These are phyloP conservation scores for Apodemia zela DNA, from an alignment of 2,888 invertebrate species.

Conservation along the genomic window DNA sequence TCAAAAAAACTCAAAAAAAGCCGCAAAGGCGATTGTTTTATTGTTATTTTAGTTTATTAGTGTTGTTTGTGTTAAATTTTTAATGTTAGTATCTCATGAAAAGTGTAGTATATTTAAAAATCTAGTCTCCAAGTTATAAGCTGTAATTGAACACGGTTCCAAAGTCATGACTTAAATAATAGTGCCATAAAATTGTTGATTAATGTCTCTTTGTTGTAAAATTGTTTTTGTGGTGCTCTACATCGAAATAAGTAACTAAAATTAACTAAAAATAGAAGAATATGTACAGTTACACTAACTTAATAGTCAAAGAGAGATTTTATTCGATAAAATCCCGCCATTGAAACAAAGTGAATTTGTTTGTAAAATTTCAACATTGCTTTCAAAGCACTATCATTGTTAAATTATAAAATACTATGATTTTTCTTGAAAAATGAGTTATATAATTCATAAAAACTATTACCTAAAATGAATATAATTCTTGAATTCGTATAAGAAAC, in stretches of 20 bases:
- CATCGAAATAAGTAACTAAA: slow-evolving; percentile 18
- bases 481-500: background rate
- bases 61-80: slow-evolving; percentile 68
- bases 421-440: slow-evolving; percentile 39
- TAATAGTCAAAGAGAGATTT: background rate
- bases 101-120: slow-evolving; percentile 53
- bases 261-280: slow-evolving; percentile 13
- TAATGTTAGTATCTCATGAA: slow-evolving; percentile 49
- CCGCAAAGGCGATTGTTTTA: slow-evolving; percentile 62
- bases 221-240: slow-evolving; percentile 45
- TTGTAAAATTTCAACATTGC: slow-evolving; percentile 10
- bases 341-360: slow-evolving; percentile 21
- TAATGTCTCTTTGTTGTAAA: slow-evolving; percentile 67
- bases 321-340: slow-evolving; percentile 19
- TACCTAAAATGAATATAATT: background rate
- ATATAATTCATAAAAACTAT: background rate
- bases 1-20: slow-evolving; percentile 70
- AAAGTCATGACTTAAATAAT: slow-evolving; percentile 55
- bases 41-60: slow-evolving; percentile 65
- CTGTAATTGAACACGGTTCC: slow-evolving; percentile 52
- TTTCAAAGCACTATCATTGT: background rate
- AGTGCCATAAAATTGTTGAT: slow-evolving; percentile 69
- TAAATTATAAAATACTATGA: slow-evolving; percentile 15
- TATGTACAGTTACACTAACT: background rate
- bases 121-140: slow-evolving; percentile 61